phyloP scores from a whole-genome alignment of 92 coral and sea anemone species.

The Palythoa grandis region DNA sequence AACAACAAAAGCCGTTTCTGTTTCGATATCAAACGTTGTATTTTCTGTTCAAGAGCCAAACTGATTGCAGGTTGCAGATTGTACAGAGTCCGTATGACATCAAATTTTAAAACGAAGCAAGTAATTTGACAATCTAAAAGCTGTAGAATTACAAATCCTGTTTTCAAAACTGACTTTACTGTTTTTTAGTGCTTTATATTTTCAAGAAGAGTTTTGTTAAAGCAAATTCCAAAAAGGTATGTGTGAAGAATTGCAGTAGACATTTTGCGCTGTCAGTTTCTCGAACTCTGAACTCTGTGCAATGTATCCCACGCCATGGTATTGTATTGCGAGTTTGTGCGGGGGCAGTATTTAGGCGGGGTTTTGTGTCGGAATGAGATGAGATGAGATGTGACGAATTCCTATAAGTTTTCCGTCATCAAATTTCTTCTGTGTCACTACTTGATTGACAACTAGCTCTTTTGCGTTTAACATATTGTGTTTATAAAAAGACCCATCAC shows the following conservation, averaged over 20 bases:
- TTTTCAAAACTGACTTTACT: no score
- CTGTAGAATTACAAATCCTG: no score
- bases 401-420: neutral
- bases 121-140: no score
- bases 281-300: slow-evolving; percentile 23
- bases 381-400: neutral
- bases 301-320: neutral
- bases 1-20: no score
- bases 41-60: no score
- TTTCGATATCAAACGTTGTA: no score
- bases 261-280: neutral
- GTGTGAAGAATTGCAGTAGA: neutral
- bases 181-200: neutral
- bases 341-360: neutral
- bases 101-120: no score
- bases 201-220: slow-evolving; percentile 12
- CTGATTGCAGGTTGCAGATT: no score
- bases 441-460: slow-evolving; percentile 4
- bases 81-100: no score
- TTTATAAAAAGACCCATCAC: neutral
- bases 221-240: neutral
- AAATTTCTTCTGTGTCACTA: slow-evolving; percentile 4
- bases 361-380: slow-evolving; percentile 1
- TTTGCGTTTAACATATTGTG: neutral
- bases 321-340: neutral